Evolutionary conservation across 2,113 vertebrate species (phyloP), one percentile per base, ranked within the genome.

Genomic region (Arothron firmamentum): DNA sequence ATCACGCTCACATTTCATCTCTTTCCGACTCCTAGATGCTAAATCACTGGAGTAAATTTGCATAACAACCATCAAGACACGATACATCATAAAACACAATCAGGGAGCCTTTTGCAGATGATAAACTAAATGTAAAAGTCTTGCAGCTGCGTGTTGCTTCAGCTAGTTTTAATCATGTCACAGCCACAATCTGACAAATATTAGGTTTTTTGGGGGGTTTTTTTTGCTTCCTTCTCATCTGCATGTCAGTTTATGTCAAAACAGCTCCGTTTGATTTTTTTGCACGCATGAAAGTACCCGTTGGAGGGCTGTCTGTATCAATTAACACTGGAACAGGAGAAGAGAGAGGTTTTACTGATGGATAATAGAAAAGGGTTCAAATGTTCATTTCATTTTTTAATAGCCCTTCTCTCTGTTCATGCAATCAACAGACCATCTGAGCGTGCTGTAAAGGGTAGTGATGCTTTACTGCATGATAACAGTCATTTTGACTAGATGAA

Each of bases 61-160:
- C 47, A 47, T 19, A 60, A 72, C 75, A 52, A 41, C 41, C 59
- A 57, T 49, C n/a, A 68, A 80, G 62, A 72, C 53, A 56, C 42
- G 63, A 79, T 59, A 61, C 53, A 64, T 81, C 78, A 80, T 82
- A 84, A 79, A 79, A 69, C 66, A 69, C 62, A 80, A 81, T 80
- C 60, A 52, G 18, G 52, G 56, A 67, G 75, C 61, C 51, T 72
- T 86, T 80, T 81, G 73, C 53, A 47, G 68, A 72, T 79, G 80
- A 81, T 82, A 67, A 59, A 75, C 77, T 64, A 67, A 67, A 62
- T 34, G 34, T 55, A 55, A 41, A 49, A 52, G 17, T 59, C 61
- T 51, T 60, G 60, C 59, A 59, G 52, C 47, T 43, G n/a, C 20
- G 49, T 20, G 1, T 61, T 69, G 71, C 67, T 53, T n/a, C 47